Base-by-base conservation (phyloP, 2,888 invertebrate species). In the Melanostoma mellinum region DNA sequence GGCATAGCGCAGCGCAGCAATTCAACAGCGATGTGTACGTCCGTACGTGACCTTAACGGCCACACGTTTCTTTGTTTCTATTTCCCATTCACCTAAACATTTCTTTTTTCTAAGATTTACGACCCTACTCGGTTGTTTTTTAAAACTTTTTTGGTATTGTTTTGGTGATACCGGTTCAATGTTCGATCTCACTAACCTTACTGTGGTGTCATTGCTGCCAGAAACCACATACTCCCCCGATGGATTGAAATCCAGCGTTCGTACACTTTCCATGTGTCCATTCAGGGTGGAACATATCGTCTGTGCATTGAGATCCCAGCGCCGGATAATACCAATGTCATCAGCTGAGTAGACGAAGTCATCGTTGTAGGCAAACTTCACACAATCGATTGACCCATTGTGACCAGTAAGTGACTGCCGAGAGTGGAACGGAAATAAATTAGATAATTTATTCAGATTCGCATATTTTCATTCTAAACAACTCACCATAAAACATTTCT, bases 291-390 rank as follows among this genome's bases (percentile, higher is more conserved):
- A 90, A 80, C 89, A 91, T 46, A 90, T 90, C 40, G 88, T 89
- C 85, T 90, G 90, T 86, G 97, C 97, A 91, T 98, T 98, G 87
- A 99, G 92, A 90, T 99, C 98, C 98, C 98, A 99, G 85, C 98
- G 96, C 92, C 98, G 98, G 63, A 99, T 93, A 50, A 97, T 96
- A 58, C 99, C 99, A 81, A 97, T 96, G 91, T 97, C 95, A 86
- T 98, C 98, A 48, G 98, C 98, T 46, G 98, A 98, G 92, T 97
- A 97, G 6, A 98, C 98, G 86, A 98, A 94, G 90, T 98, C 98
- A 92, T 99, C 99, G 58, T 96, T 95, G 90, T 97, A 96, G 68
- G 97, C 97, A 92, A 99, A 99, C 89, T 96, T 95, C 6, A 99
- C 98, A 91, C 98, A 97, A 92, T 98, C 98, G 86, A 99, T 96